Base-by-base conservation (phyloP, 2,113 vertebrate genomes). In the Oncorhynchus nerka region DNA sequence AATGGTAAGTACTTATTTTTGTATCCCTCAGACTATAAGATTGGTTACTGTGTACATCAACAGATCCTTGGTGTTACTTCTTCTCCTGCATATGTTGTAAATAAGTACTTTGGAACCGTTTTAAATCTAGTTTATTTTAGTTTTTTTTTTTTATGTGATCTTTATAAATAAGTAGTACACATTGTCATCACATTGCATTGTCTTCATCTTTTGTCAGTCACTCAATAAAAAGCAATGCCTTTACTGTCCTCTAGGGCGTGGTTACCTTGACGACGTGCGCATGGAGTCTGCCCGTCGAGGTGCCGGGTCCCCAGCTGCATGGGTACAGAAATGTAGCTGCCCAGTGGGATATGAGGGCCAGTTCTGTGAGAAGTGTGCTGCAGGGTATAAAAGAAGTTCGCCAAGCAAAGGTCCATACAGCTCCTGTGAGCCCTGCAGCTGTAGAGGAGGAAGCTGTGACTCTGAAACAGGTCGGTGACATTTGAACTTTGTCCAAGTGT, bases 321-420 rank as follows among this genome's bases (percentile, higher is more conserved):
- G 97, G 97, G 97, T 98, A 19, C 93, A 95, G 84, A 89, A 1
- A 6, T 99, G 97, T 51, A 51, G 70, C 15, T 99, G 97, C 72
- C 95, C 95, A 0, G 2, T 0, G 0, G 95, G 92, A 0, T 93
- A 96, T 74, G 80, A 85, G 51, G 97, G 97, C 0, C 89, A 94
- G 73, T 97, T 95, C 90, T 99, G 97, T 0, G 87, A 97, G 80
- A 90, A 75, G 0, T 99, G 97, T 71, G 90, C 94, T 19, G 81
- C 89, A 0, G 95, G 96, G 0, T 97, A 95, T 93, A 94, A 68
- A 69, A 95, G 95, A 71, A 83, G 89, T 0, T 13, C 1, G 1
- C 92, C 92, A 0, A 15, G 62, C 1, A 81, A 84, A 1, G 95
- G 95, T 0, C 86, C 93, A 26, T 95, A 95, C 77, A 86, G 97